Conservation (phyloP, 2,113 vertebrate genomes). For the Misgurnus mizolepis region DNA sequence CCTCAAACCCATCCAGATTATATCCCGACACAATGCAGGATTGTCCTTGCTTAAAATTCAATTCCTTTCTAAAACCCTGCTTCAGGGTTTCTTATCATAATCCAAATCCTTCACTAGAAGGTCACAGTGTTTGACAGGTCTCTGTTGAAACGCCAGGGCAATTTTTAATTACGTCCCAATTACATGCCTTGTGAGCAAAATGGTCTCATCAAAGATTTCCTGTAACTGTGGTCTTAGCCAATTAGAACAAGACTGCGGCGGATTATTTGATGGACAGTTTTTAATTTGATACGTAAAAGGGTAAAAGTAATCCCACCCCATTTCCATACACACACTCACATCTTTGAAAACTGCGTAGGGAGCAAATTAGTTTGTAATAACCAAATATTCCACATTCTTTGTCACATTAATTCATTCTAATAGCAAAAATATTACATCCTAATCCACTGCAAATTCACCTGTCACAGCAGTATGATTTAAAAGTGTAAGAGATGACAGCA, state of each 20-base stretch:
- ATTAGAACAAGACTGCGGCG: slow-evolving; percentile 38
- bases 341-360: slow-evolving; percentile 63
- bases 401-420: slow-evolving; percentile 75
- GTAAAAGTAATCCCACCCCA: slow-evolving; percentile 35
- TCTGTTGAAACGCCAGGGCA: slow-evolving; percentile 61
- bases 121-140: slow-evolving; percentile 61
- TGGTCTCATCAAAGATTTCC: slow-evolving; percentile 58
- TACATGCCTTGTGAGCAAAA: slow-evolving; percentile 61
- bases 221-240: slow-evolving; percentile 59
- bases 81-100: slow-evolving; percentile 38
- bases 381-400: slow-evolving; percentile 68
- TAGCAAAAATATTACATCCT: slow-evolving; percentile 75
- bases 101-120: slow-evolving; percentile 52
- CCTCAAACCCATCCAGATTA: neutral
- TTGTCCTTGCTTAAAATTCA: slow-evolving; percentile 32
- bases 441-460: slow-evolving; percentile 73
- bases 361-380: slow-evolving; percentile 67
- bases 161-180: slow-evolving; percentile 66
- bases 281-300: slow-evolving; percentile 39
- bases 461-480: slow-evolving; percentile 61
- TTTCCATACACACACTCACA: slow-evolving; percentile 14
- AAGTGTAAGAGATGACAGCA: slow-evolving; percentile 50
- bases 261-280: slow-evolving; percentile 48
- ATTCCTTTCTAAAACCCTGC: slow-evolving; percentile 62
- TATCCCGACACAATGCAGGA: slow-evolving; percentile 1